Evolutionary conservation across 2,888 invertebrate genomes (phyloP).

Genomic region (Pseudococcus jackbeardsleyi): DNA sequence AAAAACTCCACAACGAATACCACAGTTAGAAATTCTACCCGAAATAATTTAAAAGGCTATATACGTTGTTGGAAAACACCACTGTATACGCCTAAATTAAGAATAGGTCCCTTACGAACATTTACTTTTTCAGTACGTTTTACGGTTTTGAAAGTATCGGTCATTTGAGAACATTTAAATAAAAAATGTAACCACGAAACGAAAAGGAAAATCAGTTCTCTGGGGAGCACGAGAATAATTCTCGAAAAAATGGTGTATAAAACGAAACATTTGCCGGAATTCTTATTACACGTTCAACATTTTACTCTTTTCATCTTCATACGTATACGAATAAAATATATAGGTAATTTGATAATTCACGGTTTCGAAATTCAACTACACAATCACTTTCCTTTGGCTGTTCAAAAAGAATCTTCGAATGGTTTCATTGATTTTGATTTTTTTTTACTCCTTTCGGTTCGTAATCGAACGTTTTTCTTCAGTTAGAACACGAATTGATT

Average conservation of each 20-base stretch:
- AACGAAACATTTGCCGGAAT: constrained; percentile 8
- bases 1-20: neutral
- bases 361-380: constrained; percentile 1
- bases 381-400: neutral
- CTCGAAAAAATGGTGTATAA: constrained; percentile 7
- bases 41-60: constrained; percentile 30
- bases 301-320: neutral
- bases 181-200: constrained; percentile 52
- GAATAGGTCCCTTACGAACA: constrained; percentile 44
- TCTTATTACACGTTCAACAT: neutral
- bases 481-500: constrained; percentile 39
- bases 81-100: constrained; percentile 34
- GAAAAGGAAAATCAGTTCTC: constrained; percentile 37
- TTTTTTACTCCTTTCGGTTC: neutral
- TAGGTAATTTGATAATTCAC: neutral
- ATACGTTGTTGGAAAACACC: constrained; percentile 4
- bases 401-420: neutral
- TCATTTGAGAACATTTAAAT: constrained; percentile 53
- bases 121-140: constrained; percentile 30
- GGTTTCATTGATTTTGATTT: constrained; percentile 40
- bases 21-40: neutral
- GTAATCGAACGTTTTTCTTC: constrained; percentile 28
- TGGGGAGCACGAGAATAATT: neutral
- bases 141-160: constrained; percentile 23
- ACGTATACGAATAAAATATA: neutral